Percentiles rank a stretch among this genome's conserved stretches.
Conservation (phyloP, 1,140 invertebrate genomes). For the Euschistus heros region DNA sequence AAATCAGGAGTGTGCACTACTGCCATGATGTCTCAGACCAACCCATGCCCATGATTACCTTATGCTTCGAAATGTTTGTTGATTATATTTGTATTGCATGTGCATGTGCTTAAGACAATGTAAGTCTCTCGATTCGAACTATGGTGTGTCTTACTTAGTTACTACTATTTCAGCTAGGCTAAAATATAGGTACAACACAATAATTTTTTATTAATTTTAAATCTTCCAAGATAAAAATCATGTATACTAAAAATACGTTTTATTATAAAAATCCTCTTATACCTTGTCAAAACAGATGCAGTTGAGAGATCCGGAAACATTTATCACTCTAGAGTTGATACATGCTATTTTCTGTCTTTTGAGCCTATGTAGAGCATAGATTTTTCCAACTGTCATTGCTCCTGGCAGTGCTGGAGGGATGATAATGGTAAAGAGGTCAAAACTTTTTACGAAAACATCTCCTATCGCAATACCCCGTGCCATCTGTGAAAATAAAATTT, state of each 20-base stretch:
- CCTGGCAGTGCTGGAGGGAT: conserved; percentile 87
- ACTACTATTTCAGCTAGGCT: too few relatives aligned
- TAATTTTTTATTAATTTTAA: not conserved
- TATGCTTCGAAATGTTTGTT: too few relatives aligned
- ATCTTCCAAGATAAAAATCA: not conserved
- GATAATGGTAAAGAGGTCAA: conserved; percentile 87
- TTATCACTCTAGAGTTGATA: conserved; percentile 86
- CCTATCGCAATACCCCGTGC: conserved; percentile 41
- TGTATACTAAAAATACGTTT: too few relatives aligned
- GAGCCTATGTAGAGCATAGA: conserved; percentile 81
- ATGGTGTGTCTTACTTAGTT: too few relatives aligned
- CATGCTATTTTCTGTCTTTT: conserved; percentile 76
- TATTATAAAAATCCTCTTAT: conserved; percentile 11
- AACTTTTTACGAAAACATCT: conserved; percentile 62
- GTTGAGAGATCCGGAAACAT: conserved; percentile 90
- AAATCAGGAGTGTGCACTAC: too few relatives aligned
- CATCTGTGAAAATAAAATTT: conserved; percentile 34
- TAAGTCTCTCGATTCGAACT: too few relatives aligned
- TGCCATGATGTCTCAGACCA: too few relatives aligned
- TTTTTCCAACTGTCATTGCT: conserved; percentile 83
- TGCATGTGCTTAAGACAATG: too few relatives aligned
- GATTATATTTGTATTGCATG: too few relatives aligned
- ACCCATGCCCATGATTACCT: too few relatives aligned
- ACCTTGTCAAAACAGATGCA: conserved; percentile 97
- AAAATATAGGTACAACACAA: too few relatives aligned